These are phyloP conservation scores for Actinernus sp. DNA, from an alignment of 92 coral and sea anemone species.

Conservation along the genomic window DNA sequence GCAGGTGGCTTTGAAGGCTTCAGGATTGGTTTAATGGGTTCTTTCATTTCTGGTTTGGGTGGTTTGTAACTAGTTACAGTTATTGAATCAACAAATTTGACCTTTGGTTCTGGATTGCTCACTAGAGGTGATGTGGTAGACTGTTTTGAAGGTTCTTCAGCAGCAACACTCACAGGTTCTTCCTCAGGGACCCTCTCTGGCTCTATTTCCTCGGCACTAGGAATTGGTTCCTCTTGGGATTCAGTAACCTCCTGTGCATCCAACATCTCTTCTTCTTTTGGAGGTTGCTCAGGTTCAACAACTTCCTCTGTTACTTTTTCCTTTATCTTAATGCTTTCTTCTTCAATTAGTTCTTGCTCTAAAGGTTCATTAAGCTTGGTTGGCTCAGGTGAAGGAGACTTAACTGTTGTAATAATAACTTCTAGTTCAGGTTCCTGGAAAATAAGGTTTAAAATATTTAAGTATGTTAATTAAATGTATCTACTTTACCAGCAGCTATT, in stretches of 20 bases:
- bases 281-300: too few relatives aligned
- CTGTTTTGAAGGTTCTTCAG: conserved; percentile 11
- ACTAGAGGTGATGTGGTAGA: neutral
- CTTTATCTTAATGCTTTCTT: neutral
- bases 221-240: too few relatives aligned
- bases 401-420: conserved; percentile 19
- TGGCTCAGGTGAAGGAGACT: conserved; percentile 20
- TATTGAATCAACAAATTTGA: conserved; percentile 64
- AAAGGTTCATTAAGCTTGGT: neutral
- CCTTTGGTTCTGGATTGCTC: conserved; percentile 18
- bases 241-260: neutral
- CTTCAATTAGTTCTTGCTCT: conserved; percentile 1
- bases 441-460: too few relatives aligned
- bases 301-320: neutral
- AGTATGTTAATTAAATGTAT: too few relatives aligned
- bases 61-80: conserved; percentile 66
- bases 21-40: conserved; percentile 59
- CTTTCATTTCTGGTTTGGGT: conserved; percentile 35
- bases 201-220: too few relatives aligned
- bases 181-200: neutral
- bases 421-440: conserved; percentile 12
- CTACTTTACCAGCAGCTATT: too few relatives aligned
- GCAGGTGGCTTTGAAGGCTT: conserved; percentile 44
- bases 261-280: neutral
- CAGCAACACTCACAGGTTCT: conserved; percentile 9